Evolutionary conservation across 1,140 invertebrate species (phyloP).

Genomic region (Cydia strobilella): DNA sequence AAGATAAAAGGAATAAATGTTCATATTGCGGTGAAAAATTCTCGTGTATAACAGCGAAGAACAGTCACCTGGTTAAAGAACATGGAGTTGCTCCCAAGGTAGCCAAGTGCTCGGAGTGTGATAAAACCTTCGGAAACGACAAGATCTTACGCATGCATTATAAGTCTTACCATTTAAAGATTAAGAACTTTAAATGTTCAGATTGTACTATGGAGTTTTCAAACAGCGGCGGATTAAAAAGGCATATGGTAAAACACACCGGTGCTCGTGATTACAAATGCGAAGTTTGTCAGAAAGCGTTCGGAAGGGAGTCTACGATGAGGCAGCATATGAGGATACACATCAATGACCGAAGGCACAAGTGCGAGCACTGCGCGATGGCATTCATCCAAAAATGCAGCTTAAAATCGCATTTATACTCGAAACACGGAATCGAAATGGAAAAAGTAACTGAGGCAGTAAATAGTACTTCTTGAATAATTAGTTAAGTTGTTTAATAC

Average conservation of each 20-base stretch:
- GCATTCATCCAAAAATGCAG: slow-evolving; percentile 48
- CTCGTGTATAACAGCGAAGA: slow-evolving; percentile 32
- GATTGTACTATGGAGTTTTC: slow-evolving; percentile 67
- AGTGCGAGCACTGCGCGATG: slow-evolving; percentile 57
- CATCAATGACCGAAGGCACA: slow-evolving; percentile 70
- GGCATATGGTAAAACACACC: slow-evolving; percentile 79
- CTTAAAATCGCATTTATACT: slow-evolving; percentile 31
- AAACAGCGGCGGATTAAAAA: slow-evolving; percentile 57
- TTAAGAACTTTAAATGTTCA: slow-evolving; percentile 46
- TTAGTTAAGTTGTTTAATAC: background rate
- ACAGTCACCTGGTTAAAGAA: slow-evolving; percentile 38
- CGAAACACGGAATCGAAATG: slow-evolving; percentile 29
- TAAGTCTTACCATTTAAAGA: slow-evolving; percentile 32
- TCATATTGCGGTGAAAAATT: slow-evolving; percentile 35
- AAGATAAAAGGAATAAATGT: slow-evolving; percentile 25
- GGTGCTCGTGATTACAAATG: slow-evolving; percentile 79
- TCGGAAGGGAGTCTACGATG: slow-evolving; percentile 65
- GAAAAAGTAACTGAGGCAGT: background rate
- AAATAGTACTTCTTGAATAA: background rate
- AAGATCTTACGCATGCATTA: slow-evolving; percentile 36
- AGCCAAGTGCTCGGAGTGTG: slow-evolving; percentile 43
- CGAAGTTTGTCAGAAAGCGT: slow-evolving; percentile 76
- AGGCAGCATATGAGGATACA: slow-evolving; percentile 91
- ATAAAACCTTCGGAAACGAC: slow-evolving; percentile 37
- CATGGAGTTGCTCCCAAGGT: slow-evolving; percentile 39